Evolutionary conservation across 1,140 invertebrate species (phyloP).

Genomic region (Procambarus clarkii): DNA sequence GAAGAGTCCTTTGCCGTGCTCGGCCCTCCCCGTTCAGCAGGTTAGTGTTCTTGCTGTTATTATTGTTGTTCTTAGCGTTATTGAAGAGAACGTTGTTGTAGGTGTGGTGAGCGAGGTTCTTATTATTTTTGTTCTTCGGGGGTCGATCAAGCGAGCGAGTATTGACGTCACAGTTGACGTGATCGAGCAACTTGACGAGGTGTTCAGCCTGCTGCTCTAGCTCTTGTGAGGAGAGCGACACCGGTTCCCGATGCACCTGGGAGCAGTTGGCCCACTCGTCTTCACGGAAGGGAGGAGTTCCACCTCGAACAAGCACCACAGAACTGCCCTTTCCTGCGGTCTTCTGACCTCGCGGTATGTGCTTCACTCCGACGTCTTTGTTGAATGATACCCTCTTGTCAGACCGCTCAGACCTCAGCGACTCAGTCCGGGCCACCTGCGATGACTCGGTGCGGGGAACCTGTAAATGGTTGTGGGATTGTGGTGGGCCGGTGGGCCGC

Average conservation of each 20-base stretch:
- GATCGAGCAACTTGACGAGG: slow-evolving; percentile 82
- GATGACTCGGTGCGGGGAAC: no score
- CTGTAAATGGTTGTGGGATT: not conserved
- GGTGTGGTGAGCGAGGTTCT: slow-evolving; percentile 39
- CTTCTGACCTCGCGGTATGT: slow-evolving; percentile 79
- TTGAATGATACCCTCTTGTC: slow-evolving; percentile 88
- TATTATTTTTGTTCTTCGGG: slow-evolving; percentile 58
- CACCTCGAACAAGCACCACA: no score
- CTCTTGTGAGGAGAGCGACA: slow-evolving; percentile 79
- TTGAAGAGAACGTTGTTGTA: slow-evolving; percentile 64
- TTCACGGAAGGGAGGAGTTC: slow-evolving; percentile 73
- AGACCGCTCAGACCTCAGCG: slow-evolving; percentile 66
- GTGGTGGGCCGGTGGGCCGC: not conserved
- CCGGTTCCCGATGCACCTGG: slow-evolving; percentile 81
- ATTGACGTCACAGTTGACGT: slow-evolving; percentile 80
- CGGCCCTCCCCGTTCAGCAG: slow-evolving; percentile 74
- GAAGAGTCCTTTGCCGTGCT: slow-evolving; percentile 77
- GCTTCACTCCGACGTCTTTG: slow-evolving; percentile 90
- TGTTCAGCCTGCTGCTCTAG: slow-evolving; percentile 82
- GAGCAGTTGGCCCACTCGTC: slow-evolving; percentile 78
- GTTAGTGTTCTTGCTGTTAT: not conserved
- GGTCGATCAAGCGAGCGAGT: slow-evolving; percentile 64
- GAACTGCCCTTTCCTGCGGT: not conserved
- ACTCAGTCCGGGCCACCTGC: slow-evolving; percentile 59
- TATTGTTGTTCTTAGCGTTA: slow-evolving; percentile 45